These are phyloP conservation scores for Holothuria glaberrima DNA, from an alignment of 35 echinoderm and acorn worm genomes.

Conservation along the genomic window DNA sequence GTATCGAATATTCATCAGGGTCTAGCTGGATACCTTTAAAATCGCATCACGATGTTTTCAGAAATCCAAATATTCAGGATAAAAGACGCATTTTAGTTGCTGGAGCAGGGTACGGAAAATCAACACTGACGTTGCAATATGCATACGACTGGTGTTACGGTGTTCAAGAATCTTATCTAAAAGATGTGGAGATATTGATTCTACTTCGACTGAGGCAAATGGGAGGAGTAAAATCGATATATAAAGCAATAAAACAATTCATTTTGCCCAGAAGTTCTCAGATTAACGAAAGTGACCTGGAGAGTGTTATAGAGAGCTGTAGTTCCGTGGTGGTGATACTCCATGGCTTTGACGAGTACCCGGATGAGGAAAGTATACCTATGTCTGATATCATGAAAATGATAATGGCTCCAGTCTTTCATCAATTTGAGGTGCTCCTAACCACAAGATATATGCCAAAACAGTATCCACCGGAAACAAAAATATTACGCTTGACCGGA, in stretches of 20 bases:
- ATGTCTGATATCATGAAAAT: not conserved
- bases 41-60: not conserved
- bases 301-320: not conserved
- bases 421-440: too few species aligned
- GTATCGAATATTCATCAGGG: not conserved
- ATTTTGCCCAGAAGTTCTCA: not conserved
- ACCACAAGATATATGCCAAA: not conserved
- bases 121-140: not conserved
- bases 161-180: too few species aligned
- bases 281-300: not conserved
- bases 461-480: not conserved
- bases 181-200: conserved; percentile 1
- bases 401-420: not conserved
- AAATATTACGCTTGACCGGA: conserved; percentile 7
- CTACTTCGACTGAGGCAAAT: not conserved
- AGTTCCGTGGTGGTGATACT: not conserved
- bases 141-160: not conserved
- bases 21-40: not conserved
- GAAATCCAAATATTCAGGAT: not conserved
- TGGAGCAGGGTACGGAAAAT: conserved; percentile 14
- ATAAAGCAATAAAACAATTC: conserved; percentile 20
- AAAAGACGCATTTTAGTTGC: not conserved
- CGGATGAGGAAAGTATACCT: not conserved
- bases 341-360: conserved; percentile 21
- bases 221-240: not conserved